Evolutionary conservation across 2,797 vertebrate species (phyloP).

Genomic region (Scolopax rusticola): DNA sequence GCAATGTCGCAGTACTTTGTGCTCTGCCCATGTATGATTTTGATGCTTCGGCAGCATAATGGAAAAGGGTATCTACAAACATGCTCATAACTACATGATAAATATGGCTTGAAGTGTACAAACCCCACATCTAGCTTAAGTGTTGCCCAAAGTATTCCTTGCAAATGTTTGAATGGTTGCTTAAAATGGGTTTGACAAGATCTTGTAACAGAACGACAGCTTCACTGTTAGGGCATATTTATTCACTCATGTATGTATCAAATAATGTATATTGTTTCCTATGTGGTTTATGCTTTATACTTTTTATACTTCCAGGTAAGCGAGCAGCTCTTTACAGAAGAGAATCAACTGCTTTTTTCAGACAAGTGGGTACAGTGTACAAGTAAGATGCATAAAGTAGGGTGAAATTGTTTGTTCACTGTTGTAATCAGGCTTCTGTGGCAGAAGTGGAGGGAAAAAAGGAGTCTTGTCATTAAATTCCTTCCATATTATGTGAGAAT

Average conservation of each 20-base stretch:
- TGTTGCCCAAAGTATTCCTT: neutral
- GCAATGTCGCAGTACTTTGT: neutral
- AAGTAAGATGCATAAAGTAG: neutral
- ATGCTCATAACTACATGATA: neutral
- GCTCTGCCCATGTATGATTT: neutral
- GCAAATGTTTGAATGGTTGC: neutral
- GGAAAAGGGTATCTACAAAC: neutral
- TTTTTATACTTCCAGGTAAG: neutral
- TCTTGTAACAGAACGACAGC: neutral
- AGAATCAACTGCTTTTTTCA: neutral
- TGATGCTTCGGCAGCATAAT: neutral
- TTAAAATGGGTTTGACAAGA: neutral
- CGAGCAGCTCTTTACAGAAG: neutral
- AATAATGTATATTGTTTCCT: neutral
- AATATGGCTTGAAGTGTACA: neutral
- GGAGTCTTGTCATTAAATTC: neutral
- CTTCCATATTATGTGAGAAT: neutral
- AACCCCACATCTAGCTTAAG: neutral
- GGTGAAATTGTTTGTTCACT: neutral
- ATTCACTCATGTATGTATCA: neutral
- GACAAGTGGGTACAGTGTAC: neutral
- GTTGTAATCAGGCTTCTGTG: neutral
- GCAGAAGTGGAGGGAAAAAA: neutral
- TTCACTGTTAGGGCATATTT: neutral
- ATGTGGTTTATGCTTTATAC: neutral